Conservation (phyloP, 2,113 vertebrate species). For the Melanocharis versteri region DNA sequence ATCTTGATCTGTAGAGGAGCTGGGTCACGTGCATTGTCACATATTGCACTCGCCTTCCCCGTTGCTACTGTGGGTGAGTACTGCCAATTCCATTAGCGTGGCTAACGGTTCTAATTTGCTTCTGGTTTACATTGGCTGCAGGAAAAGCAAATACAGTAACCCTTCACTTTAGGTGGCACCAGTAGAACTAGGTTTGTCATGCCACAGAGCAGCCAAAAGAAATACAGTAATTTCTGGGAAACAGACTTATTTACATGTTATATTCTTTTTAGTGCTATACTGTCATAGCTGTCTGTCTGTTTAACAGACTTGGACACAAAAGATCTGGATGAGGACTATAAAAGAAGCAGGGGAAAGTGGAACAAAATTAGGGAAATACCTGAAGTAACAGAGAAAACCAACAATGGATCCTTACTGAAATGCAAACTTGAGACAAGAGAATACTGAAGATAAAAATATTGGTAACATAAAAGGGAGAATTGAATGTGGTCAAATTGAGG, state of each 20-base stretch:
- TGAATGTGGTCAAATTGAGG: neutral
- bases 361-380: neutral
- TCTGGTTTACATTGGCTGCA: constrained; percentile 31
- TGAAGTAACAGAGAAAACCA: neutral
- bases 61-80: neutral
- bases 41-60: neutral
- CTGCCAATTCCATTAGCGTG: neutral
- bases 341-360: neutral
- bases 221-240: constrained; percentile 23
- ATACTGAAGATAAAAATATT: neutral
- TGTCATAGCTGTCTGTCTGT: neutral
- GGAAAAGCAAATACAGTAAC: constrained; percentile 18
- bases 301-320: neutral
- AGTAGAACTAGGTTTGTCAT: neutral
- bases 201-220: neutral
- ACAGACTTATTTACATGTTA: neutral
- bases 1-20: constrained; percentile 6
- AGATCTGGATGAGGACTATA: neutral
- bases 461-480: neutral
- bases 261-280: neutral
- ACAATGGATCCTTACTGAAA: neutral
- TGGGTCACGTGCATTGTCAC: neutral
- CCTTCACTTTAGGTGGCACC: neutral
- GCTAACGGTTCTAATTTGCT: constrained; percentile 5
- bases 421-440: neutral